Percentiles rank a stretch among this genome's conserved stretches.
phyloP scores from a whole-genome alignment of 2,797 vertebrate species.

The Morelia viridis region DNA sequence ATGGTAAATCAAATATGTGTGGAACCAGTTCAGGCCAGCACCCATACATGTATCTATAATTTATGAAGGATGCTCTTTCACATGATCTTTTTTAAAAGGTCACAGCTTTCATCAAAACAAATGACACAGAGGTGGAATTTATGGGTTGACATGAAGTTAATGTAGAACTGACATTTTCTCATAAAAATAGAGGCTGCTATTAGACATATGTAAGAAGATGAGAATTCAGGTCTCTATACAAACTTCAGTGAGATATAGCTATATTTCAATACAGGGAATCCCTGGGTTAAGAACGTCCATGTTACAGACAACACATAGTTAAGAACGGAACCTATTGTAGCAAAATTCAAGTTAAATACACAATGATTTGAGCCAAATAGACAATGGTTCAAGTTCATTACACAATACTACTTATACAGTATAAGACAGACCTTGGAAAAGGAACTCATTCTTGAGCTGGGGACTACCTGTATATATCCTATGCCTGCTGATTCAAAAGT shows the following conservation, averaged over 20 bases:
- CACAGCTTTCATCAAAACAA: not conserved
- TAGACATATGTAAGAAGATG: not conserved
- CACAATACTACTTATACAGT: too few species aligned
- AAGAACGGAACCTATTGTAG: too few species aligned
- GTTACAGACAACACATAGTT: too few species aligned
- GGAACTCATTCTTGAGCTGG: too few species aligned
- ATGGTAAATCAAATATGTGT: not conserved
- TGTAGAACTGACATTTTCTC: not conserved
- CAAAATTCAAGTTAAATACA: too few species aligned
- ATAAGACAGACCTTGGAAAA: too few species aligned
- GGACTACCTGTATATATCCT: not conserved
- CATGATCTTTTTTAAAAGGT: not conserved
- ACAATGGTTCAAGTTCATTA: too few species aligned
- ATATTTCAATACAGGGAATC: too few species aligned
- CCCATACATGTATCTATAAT: not conserved
- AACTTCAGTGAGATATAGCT: not conserved
- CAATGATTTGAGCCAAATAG: too few species aligned
- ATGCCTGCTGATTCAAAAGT: not conserved
- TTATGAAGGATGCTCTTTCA: not conserved
- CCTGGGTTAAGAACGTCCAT: too few species aligned
- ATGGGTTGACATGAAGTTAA: not conserved
- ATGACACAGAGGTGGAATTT: not conserved
- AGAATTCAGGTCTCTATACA: not conserved
- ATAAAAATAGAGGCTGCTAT: not conserved
- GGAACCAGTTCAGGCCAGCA: not conserved